Conservation (phyloP, 2,113 vertebrate genomes). For the Salvelinus alpinus region DNA sequence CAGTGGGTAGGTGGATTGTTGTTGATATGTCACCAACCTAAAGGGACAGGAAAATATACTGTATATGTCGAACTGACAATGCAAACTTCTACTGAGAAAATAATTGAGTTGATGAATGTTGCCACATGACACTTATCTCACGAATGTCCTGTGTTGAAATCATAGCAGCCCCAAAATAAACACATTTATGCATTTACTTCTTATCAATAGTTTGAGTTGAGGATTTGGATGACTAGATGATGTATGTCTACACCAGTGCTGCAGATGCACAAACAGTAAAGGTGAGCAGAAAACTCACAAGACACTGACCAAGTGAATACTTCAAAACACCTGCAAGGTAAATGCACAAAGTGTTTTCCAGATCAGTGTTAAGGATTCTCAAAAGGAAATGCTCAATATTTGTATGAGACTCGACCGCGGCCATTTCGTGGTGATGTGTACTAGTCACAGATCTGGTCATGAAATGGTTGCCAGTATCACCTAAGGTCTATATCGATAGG, state of each 20-base stretch:
- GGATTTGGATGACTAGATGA: not conserved
- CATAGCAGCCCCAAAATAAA: no score
- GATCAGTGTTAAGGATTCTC: not conserved
- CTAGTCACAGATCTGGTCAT: not conserved
- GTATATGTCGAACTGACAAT: no score
- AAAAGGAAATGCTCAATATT: not conserved
- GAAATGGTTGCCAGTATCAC: slow-evolving; percentile 18
- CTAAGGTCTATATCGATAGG: not conserved
- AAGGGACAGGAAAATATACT: not conserved
- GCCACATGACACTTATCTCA: not conserved
- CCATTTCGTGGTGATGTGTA: not conserved
- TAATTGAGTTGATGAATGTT: not conserved
- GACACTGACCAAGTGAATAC: no score
- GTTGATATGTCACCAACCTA: not conserved
- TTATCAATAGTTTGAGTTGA: no score
- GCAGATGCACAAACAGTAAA: not conserved
- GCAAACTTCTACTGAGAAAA: not conserved
- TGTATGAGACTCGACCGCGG: no score
- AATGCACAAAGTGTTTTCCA: not conserved
- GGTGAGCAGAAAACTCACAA: no score
- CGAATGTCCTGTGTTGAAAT: no score
- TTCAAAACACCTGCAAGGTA: not conserved
- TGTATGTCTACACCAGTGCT: not conserved
- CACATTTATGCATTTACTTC: fast-evolving
- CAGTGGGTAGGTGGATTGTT: not conserved